Base-by-base conservation (phyloP, 2,888 invertebrate species). In the Aleiodes testaceus region DNA sequence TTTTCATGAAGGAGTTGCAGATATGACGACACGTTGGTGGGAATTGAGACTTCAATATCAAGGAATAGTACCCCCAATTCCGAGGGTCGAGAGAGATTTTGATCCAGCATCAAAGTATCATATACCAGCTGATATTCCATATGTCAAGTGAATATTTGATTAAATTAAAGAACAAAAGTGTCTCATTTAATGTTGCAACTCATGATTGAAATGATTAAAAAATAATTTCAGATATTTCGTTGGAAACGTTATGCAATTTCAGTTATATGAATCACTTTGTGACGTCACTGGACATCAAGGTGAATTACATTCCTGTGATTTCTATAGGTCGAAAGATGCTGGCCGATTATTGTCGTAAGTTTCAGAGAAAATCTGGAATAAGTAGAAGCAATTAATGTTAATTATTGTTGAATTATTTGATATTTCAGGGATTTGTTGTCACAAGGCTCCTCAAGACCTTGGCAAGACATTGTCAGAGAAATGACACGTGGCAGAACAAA, bases 101-200 rank as follows among this genome's bases (percentile, higher is more conserved):
- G 96, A 96, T 82, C 92, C 96, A 0, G 95, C 93, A 1, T 91
- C 95, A 1, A 96, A 96, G 81, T 94, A 94, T 82, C 96, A 96
- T 82, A 89, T 96, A 6, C 91, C 94, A 3, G 92, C 93, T 2
- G 94, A 95, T 86, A 88, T 89, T 70, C 88, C 89, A 12, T 90
- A 90, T 66, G 84, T 88, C 52, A 89, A 89, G 89, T 89, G 78
- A 76, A 36, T 36, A 9, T 9, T n/a, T 36, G 9, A 36, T 1
- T 36, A 9, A 36, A 11, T 36, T 36, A 3, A 7, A 7, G n/a
- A n/a, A n/a, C n/a, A n/a, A n/a, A n/a, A n/a, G n/a, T n/a, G n/a
- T n/a, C n/a, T n/a, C 26, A 26, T 26, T 26, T 26, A 2, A 26
- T 26, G 5, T 26, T 5, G 26, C 3, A 0, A 26, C 26, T 26